Percentiles rank a stretch among this genome's conserved stretches.
These are phyloP conservation scores for Cuniculus paca DNA, from an alignment of 2,797 vertebrate species.

Conservation along the genomic window DNA sequence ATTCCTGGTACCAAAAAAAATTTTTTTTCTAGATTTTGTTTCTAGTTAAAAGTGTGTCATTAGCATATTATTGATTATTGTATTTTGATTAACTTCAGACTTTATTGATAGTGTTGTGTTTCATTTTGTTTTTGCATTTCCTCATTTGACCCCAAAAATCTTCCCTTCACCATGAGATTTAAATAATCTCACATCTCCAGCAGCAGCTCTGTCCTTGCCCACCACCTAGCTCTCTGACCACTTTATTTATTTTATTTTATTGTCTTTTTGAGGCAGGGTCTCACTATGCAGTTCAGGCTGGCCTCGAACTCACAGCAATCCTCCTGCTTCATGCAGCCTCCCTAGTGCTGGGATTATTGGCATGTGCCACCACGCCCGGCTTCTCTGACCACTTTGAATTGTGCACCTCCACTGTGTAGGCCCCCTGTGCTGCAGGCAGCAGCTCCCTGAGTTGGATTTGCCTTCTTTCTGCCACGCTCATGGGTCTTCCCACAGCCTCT, in stretches of 20 bases:
- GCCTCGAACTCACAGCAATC: too few species aligned
- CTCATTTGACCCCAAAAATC: constrained; percentile 13
- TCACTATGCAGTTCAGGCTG: too few species aligned
- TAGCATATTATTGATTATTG: background rate
- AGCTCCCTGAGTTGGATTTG: background rate
- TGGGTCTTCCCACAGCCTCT: background rate
- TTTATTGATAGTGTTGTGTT: background rate
- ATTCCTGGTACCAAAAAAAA: too few species aligned
- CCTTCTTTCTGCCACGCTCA: background rate
- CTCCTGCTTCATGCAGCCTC: too few species aligned
- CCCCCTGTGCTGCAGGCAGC: background rate
- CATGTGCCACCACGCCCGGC: too few species aligned
- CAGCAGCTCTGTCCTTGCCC: background rate
- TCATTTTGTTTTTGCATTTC: background rate
- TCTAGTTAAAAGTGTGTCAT: background rate
- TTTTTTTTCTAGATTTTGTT: constrained; percentile 49
- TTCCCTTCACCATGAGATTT: background rate
- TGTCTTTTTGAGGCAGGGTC: too few species aligned
- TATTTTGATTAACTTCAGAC: constrained; percentile 14
- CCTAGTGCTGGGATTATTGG: too few species aligned
- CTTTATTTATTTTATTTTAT: too few species aligned
- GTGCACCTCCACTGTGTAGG: background rate
- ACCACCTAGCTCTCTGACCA: background rate
- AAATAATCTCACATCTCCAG: background rate
- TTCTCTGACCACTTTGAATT: background rate